Evolutionary conservation across 2,797 vertebrate genomes (phyloP).

Genomic region (Alca torda): DNA sequence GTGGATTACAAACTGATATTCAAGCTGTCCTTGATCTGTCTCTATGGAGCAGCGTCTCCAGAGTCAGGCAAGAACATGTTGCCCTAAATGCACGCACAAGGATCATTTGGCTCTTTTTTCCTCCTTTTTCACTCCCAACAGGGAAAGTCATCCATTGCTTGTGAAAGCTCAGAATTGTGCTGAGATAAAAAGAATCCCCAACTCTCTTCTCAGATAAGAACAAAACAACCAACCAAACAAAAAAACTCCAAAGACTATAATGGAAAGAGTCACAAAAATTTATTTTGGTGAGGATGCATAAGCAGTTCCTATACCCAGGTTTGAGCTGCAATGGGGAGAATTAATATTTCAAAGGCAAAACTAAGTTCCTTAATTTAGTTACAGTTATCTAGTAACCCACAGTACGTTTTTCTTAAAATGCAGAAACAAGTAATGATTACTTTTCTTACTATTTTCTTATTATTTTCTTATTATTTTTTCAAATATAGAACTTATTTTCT

Average conservation of each 20-base stretch:
- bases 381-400: not conserved
- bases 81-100: not conserved
- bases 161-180: not conserved
- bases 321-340: not conserved
- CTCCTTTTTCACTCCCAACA: not conserved
- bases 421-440: not conserved
- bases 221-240: not conserved
- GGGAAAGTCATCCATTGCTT: not conserved
- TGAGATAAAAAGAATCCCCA: not conserved
- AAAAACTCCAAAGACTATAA: not conserved
- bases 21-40: not conserved
- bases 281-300: not conserved
- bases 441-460: not conserved
- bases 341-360: not conserved
- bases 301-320: not conserved
- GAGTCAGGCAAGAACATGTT: not conserved
- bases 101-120: not conserved
- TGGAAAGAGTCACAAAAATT: not conserved
- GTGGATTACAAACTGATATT: not conserved
- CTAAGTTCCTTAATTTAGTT: not conserved
- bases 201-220: not conserved
- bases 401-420: not conserved
- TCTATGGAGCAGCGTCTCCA: rapidly evolving
- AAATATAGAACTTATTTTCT: not conserved
- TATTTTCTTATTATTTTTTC: not conserved